These are phyloP conservation scores for Ganaspis sp. DNA, from an alignment of 1,140 invertebrate species.

Conservation along the genomic window DNA sequence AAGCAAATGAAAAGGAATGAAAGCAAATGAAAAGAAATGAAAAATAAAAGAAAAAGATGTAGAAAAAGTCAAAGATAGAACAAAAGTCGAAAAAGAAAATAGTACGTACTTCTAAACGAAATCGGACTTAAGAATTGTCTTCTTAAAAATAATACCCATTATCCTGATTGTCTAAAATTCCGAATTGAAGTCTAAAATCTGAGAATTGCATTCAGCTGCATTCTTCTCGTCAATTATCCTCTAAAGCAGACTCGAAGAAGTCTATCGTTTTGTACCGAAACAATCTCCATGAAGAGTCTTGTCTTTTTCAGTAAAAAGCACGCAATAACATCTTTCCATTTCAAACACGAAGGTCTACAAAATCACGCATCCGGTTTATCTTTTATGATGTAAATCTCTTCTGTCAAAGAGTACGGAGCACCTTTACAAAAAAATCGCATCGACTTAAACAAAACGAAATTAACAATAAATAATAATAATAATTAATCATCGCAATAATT, in stretches of 20 bases:
- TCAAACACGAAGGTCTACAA: constrained; percentile 32
- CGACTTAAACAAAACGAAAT: no score
- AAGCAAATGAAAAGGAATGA: no score
- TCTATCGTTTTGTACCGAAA: constrained; percentile 39
- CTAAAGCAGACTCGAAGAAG: constrained; percentile 38
- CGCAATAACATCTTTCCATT: constrained; percentile 49
- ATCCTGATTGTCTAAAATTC: neutral
- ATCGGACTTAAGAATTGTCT: no score
- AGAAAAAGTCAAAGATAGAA: no score
- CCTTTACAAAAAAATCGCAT: no score
- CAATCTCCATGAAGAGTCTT: constrained; percentile 26
- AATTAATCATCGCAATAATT: no score
- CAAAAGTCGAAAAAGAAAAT: no score
- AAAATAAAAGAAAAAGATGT: no score
- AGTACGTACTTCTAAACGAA: no score
- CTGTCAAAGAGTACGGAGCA: no score
- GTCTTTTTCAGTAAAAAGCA: constrained; percentile 48
- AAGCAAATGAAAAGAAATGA: no score
- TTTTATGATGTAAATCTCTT: constrained; percentile 53
- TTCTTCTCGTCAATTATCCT: constrained; percentile 46
- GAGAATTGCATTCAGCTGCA: neutral
- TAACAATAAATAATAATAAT: no score
- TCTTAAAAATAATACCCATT: neutral
- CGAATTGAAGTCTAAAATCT: neutral
- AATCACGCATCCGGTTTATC: constrained; percentile 47